Evolutionary conservation across 2,113 vertebrate species (phyloP), one percentile per base, ranked within the genome.

Genomic region (Haliaeetus leucogaster): DNA sequence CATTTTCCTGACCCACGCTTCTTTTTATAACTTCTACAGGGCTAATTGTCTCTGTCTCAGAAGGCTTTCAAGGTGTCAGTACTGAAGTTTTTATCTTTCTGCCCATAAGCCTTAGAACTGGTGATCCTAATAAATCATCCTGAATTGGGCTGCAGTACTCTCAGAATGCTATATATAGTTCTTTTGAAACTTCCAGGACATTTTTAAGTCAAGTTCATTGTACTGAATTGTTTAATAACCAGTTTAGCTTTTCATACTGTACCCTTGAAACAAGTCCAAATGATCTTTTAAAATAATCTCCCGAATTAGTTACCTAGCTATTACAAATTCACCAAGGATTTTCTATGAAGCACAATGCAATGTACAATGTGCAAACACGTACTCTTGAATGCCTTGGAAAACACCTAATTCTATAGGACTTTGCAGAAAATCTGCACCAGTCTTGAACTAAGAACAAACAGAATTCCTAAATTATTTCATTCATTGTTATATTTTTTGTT

Each of bases 61-160:
- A 82, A 93, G 65, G 78, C 74, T 95, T 96, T 97, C 93, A 96
- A 81, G 82, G 85, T 96, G 94, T 86, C 89, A 90, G 58, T 34
- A 67, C 53, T 83, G 87, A 82, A 94, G 82, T 93, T 97, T 95
- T 96, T 97, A 91, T 97, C 97, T 93, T 93, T 86, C 78, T 93
- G 58, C 89, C 78, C 89, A 86, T 88, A 86, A 95, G 93, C 62
- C 61, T 91, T 77, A 88, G 82, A 96, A 62, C 38, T 25, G 61
- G 94, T 70, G 91, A 88, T 90, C 71, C 91, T 96, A 95, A 97
- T 97, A 97, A 97, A 96, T 96, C 97, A 97, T 96, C 42, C 74
- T 94, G 84, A 90, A 90, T 50, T 81, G 87, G 40, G 27, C 71
- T 94, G 62, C 58, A 47, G 59, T 77, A 82, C 56, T 93, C 53